Base-by-base conservation (phyloP, 2,888 invertebrate genomes). In the Encarsia formosa region DNA sequence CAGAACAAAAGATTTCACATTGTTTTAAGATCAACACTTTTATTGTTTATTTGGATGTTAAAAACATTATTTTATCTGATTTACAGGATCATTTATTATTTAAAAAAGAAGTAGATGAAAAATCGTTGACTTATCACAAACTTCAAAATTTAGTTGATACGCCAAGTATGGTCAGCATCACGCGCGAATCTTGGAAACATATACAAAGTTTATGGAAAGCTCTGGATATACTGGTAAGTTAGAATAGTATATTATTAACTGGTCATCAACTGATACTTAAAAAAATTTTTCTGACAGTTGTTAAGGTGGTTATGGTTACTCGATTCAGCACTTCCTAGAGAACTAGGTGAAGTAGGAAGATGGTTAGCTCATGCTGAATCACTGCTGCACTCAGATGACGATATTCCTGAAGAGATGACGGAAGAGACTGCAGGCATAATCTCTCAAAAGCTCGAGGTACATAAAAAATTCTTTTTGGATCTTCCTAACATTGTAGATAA, bases 341-440 rank as follows among this genome's bases (percentile, higher is more conserved):
- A 90, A 65, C 85, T 96, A 62, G 88, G 88, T 52, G 80, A 83
- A 58, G 82, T 93, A 15, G 95, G 92, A 45, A 88, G 90, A 71
- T 96, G 96, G 94, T 75, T 97, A 45, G 87, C 89, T 55, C 84
- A 85, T 62, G 96, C 94, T 16, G 93, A 94, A 72, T 85, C 85
- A 65, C 75, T 91, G 44, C 75, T 93, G 44, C 81, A 85, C 61
- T 86, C 86, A 60, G 89, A 91, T 67, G 61, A 59, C 19, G 88
- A 91, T 70, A 86, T 92, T 66, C 89, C 92, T 5, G 81, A 83
- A 35, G 82, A 81, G 46, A 87, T 92, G 82, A 91, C 93, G 67
- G 92, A 93, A 75, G 88, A 89, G 73, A 91, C 91, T 32, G 92
- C 92, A 20, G 84, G 87, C 19, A 83, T 91, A 50, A 90, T 92